Conservation (phyloP, 2,888 invertebrate genomes). For the Palloptera scutellata region DNA sequence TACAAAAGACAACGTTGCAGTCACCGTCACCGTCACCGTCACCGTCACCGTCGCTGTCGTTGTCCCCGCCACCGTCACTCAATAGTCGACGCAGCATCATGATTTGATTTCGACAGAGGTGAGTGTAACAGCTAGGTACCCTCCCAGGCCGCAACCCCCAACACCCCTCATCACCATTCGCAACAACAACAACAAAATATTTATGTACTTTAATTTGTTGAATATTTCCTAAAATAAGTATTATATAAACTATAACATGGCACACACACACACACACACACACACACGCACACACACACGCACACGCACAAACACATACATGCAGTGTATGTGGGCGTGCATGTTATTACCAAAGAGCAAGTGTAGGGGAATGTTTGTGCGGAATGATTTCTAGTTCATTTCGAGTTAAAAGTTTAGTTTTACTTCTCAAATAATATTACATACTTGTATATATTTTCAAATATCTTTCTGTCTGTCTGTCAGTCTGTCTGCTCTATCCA, state of each 20-base stretch:
- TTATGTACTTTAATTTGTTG: neutral
- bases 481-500: too few species aligned
- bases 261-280: neutral
- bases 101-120: slow-evolving; percentile 16
- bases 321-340: neutral
- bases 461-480: too few species aligned
- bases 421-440: too few species aligned
- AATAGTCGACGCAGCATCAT: slow-evolving; percentile 12
- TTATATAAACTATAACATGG: neutral
- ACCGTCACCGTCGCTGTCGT: neutral
- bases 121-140: neutral
- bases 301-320: neutral
- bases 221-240: slow-evolving; percentile 1
- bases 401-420: too few species aligned
- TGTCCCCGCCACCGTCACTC: neutral
- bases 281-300: neutral
- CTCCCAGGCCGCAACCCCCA: neutral
- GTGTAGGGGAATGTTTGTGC: neutral
- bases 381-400: neutral
- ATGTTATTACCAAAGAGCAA: too few species aligned
- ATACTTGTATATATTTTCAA: too few species aligned
- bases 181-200: slow-evolving; percentile 3
- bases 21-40: neutral
- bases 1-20: neutral
- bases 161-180: too few species aligned